A percentile compares a stretch with the other conserved stretches of the same genome.
Conservation (phyloP, 2,113 vertebrate species). For the Elaphurus davidianus region DNA sequence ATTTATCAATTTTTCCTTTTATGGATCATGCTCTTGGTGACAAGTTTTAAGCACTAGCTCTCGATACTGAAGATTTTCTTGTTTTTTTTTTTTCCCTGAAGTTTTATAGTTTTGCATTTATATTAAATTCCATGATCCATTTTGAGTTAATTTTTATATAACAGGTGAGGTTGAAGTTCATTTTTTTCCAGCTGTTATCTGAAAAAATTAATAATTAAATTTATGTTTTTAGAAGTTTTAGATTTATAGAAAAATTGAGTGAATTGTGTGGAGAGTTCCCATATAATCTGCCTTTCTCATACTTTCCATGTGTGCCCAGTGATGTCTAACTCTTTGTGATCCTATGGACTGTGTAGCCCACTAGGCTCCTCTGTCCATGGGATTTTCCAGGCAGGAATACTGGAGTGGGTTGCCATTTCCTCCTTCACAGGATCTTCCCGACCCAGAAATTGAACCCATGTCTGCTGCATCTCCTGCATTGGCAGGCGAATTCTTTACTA, state of each 20-base stretch:
- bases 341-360: rapidly evolving
- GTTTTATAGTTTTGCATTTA: background rate
- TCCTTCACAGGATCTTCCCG: background rate
- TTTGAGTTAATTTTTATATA: background rate
- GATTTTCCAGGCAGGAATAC: background rate
- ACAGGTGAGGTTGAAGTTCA: background rate
- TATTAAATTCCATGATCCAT: background rate
- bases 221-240: background rate
- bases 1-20: background rate
- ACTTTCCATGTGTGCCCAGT: background rate
- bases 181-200: background rate
- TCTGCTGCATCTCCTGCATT: rapidly evolving
- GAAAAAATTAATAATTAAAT: background rate
- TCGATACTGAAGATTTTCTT: background rate
- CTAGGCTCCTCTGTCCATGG: background rate
- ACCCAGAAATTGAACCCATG: background rate
- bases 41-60: background rate
- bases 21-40: background rate
- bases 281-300: too few relatives aligned
- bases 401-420: background rate
- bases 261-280: background rate
- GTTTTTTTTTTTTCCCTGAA: background rate
- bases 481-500: rapidly evolving
- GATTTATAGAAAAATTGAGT: background rate
- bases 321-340: background rate